Evolutionary conservation across 2,113 vertebrate genomes (phyloP), one percentile per base, ranked within the genome.

Genomic region (Fregata magnificens): DNA sequence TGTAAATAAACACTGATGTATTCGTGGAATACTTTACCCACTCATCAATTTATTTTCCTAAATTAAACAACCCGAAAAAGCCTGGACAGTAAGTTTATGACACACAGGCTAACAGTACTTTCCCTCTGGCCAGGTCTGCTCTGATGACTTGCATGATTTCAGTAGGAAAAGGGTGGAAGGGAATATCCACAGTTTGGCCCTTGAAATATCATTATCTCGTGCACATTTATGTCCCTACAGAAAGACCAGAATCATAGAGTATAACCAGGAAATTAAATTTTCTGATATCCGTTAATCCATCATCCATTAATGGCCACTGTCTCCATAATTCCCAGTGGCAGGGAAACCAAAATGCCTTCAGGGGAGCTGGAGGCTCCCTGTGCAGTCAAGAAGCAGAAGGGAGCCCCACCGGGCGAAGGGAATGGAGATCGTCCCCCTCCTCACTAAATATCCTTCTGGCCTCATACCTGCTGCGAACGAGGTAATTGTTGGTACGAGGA

Each of bases 181-280:
- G 73, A 40, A 72, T 1, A 59, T 2, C 42, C 38, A 53, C 42
- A 42, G 26, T 26, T 14, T 71, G 92, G 61, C 42, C 92, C 59
- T 24, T 4, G 32, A 26, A 36, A 18, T 38, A 2, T 16, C 71
- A 13, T 63, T 63, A 7, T 32, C 55, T 38, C 0, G 0, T 11
- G 36, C 61, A 13, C 53, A 2, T 44, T 42, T 38, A 9, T 36
- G 79, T 76, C 88, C 82, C 67, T 32, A 6, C 79, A 92, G 74
- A 63, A 93, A 73, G 79, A 55, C 8, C 47, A 28, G 53, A 44
- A 55, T 9, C 77, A 12, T 0, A 8, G 74, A 63, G 36, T 20
- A 38, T 44, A 49, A n/a, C 53, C 72, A 42, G 67, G 72, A 94
- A 92, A 91, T 73, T 14, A 20, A 58, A 47, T 93, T 80, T 72